Evolutionary conservation across 53 echinoderm and acorn worm species (phyloP).

Genomic region (Luidia sarsii): DNA sequence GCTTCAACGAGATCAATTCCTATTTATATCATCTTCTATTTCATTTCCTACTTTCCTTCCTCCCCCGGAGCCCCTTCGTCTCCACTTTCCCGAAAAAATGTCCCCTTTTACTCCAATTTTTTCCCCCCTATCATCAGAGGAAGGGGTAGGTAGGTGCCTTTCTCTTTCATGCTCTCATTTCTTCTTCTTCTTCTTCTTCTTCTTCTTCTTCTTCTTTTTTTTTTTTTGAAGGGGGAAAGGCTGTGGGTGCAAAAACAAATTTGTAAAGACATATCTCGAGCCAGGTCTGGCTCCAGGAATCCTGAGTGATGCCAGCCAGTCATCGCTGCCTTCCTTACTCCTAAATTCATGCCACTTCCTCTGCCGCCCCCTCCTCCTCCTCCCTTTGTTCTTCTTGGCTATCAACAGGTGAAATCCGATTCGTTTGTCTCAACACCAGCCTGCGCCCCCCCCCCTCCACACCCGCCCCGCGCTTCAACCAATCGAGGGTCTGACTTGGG

Average conservation of each 20-base stretch:
- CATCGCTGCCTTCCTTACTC: conserved; percentile 18
- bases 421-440: background rate
- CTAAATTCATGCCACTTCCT: conserved; percentile 1
- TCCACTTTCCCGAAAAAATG: conserved; percentile 1
- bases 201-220: no score
- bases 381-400: conserved; percentile 5
- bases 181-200: no score
- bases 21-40: background rate
- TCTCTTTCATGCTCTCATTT: no score
- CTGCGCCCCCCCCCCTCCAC: no score
- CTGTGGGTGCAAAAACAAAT: background rate
- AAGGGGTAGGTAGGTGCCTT: no score
- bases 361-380: background rate
- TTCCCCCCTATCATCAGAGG: no score
- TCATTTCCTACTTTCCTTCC: conserved; percentile 18
- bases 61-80: background rate
- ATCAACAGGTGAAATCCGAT: conserved; percentile 41
- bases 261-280: background rate
- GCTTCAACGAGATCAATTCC: conserved; percentile 22
- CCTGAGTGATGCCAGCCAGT: background rate
- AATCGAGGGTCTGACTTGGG: background rate
- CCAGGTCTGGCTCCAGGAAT: conserved; percentile 15
- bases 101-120: no score
- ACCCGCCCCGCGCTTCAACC: conserved; percentile 25
- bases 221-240: no score